A percentile compares a stretch with the other conserved stretches of the same genome.
Conservation (phyloP, 2,888 invertebrate species). For the Nysson spinosus region DNA sequence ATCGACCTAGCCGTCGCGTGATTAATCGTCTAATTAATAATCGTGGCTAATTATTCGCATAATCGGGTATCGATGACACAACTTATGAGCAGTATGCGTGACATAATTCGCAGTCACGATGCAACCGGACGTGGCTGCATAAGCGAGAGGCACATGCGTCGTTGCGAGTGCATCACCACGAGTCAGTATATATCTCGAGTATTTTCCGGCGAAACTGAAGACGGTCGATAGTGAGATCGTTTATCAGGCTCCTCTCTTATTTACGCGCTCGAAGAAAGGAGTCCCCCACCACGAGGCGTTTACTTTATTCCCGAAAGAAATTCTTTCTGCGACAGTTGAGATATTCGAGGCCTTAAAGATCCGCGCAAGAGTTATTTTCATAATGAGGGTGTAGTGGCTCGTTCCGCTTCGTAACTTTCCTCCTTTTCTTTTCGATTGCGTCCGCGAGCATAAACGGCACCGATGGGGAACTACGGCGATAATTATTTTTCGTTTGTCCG, state of each 20-base stretch:
- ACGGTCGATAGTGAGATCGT: no score
- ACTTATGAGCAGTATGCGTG: not conserved
- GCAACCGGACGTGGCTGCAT: slow-evolving; percentile 7
- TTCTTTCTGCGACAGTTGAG: not conserved
- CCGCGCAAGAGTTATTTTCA: slow-evolving; percentile 51
- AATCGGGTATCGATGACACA: slow-evolving; percentile 4
- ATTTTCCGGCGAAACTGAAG: not conserved
- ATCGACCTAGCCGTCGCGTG: not conserved
- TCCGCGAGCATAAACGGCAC: slow-evolving; percentile 7
- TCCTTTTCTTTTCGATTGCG: slow-evolving; percentile 24
- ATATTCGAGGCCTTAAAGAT: slow-evolving; percentile 39
- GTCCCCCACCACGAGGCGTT: not conserved
- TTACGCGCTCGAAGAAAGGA: not conserved
- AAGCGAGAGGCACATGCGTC: slow-evolving; percentile 31
- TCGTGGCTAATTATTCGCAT: no score
- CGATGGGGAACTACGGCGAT: slow-evolving; percentile 27
- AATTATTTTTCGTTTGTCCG: slow-evolving; percentile 33
- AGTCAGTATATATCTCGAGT: not conserved
- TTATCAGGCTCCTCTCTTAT: no score
- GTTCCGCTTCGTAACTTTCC: slow-evolving; percentile 36
- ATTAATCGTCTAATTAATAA: no score
- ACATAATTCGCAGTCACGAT: slow-evolving; percentile 15
- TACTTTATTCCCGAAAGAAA: not conserved
- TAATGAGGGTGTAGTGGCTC: slow-evolving; percentile 46
- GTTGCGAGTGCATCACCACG: slow-evolving; percentile 20